Base-by-base conservation (phyloP, 2,797 vertebrate genomes). In the Lutjanus argentimaculatus region DNA sequence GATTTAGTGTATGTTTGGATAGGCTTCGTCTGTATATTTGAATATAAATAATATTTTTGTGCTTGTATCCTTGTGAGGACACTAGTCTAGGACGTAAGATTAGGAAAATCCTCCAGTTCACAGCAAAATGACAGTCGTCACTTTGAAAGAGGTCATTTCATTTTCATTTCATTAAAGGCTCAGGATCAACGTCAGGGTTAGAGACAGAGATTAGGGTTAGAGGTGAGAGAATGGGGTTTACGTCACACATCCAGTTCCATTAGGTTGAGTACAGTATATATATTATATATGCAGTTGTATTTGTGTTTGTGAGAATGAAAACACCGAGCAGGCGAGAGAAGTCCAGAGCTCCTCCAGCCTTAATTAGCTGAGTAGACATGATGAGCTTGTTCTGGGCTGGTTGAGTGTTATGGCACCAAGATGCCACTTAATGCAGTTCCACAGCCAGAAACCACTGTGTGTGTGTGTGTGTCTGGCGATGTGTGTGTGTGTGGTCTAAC, bases 281-380 rank as follows among this genome's bases (percentile, higher is more conserved):
- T 7, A 42, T 30, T 8, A n/a, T 11, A n/a, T 11, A 40, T 75
- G 72, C 51, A 79, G 72, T 51, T 77, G 52, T 77, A 45, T 76
- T 52, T 51, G 56, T 72, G 15, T 59, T 53, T 67, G 67, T 68
- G 56, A 71, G 66, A 81, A 89, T 81, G 40, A 79, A 77, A 85
- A 64, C 68, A 88, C 57, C 57, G 22, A 84, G 61, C 59, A 79
- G 72, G 45, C 61, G 25, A 48, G 61, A 69, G 52, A 59, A 70
- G 58, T 70, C 82, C 74, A 78, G 56, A 22, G 36, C 45, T 87
- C 65, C 58, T 78, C 72, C 64, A 69, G 79, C 30, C 70, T 82
- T 89, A 88, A 93, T 91, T 89, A 87, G 82, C 79, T 72, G 67
- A 89, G 79, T 72, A 86, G 77, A 85, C 80, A 82, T 64, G 77